phyloP scores from a whole-genome alignment of 2,888 invertebrate genomes.

The Azorinus chamasolen region DNA sequence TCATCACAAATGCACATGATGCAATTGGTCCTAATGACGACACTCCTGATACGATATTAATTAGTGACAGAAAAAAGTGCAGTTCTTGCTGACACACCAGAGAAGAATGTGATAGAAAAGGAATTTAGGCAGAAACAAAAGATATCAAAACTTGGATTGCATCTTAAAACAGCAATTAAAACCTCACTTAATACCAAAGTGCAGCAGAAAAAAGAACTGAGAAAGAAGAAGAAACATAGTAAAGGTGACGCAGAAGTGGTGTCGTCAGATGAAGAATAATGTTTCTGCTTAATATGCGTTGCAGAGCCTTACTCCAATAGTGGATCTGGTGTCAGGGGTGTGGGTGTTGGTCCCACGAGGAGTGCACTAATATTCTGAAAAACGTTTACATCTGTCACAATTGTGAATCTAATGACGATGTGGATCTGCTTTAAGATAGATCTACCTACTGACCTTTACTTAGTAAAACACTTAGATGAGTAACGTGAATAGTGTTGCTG shows the following conservation, averaged over 20 bases:
- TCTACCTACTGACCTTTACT: too few relatives aligned
- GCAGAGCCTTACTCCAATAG: slow-evolving; percentile 46
- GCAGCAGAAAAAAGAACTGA: slow-evolving; percentile 24
- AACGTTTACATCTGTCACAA: slow-evolving; percentile 40
- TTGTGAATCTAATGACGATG: slow-evolving; percentile 31
- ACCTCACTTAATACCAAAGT: slow-evolving; percentile 10
- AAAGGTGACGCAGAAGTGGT: slow-evolving; percentile 5
- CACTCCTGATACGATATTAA: slow-evolving; percentile 18
- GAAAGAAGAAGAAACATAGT: slow-evolving; percentile 21
- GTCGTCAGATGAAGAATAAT: slow-evolving; percentile 41
- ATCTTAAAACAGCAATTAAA: slow-evolving; percentile 9
- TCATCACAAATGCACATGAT: slow-evolving; percentile 4
- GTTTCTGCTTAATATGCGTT: slow-evolving; percentile 34
- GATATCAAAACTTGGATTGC: slow-evolving; percentile 5
- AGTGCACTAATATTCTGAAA: slow-evolving; percentile 34
- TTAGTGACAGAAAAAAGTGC: slow-evolving; percentile 41
- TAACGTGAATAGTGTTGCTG: too few relatives aligned
- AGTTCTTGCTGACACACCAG: slow-evolving; percentile 49
- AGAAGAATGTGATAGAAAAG: slow-evolving; percentile 40
- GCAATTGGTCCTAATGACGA: slow-evolving; percentile 5
- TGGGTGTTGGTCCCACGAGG: slow-evolving; percentile 34
- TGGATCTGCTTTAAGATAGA: too few relatives aligned
- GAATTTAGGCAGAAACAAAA: slow-evolving; percentile 25
- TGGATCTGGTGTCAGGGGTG: slow-evolving; percentile 38
- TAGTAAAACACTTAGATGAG: too few relatives aligned